Evolutionary conservation across 2,797 vertebrate genomes (phyloP).

Genomic region (Spondyliosoma cantharus): DNA sequence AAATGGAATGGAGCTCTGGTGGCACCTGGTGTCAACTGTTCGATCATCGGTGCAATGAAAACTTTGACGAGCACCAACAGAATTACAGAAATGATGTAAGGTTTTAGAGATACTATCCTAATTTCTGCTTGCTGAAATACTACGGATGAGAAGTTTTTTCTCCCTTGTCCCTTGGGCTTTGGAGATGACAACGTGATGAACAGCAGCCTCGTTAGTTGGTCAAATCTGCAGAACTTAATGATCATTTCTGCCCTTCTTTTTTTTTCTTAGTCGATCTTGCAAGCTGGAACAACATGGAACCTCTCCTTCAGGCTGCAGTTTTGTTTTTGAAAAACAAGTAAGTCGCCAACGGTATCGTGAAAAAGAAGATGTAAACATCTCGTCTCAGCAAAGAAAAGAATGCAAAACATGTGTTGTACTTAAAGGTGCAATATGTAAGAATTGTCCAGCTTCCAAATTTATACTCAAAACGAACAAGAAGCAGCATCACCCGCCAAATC

Average conservation of each 20-base stretch:
- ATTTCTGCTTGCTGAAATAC: neutral
- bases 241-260: constrained; percentile 5
- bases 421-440: too few relatives aligned
- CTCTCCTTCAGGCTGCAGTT: constrained; percentile 66
- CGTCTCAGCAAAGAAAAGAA: too few relatives aligned
- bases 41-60: constrained; percentile 31
- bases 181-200: neutral
- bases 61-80: rapidly evolving
- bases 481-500: too few relatives aligned
- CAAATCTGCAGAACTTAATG: neutral
- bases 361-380: neutral
- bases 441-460: too few relatives aligned
- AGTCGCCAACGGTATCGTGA: constrained; percentile 6
- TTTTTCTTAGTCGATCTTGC: constrained; percentile 58
- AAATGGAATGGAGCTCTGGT: constrained; percentile 52
- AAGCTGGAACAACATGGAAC: constrained; percentile 45
- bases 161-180: neutral
- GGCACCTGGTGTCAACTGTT: constrained; percentile 52
- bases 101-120: neutral
- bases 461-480: too few relatives aligned
- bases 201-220: neutral
- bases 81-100: rapidly evolving
- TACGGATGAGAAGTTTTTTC: neutral
- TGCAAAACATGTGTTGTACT: too few relatives aligned
- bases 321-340: constrained; percentile 63